These are phyloP conservation scores for Epizoanthus rinbou DNA, from an alignment of 92 coral and sea anemone genomes.

Conservation along the genomic window DNA sequence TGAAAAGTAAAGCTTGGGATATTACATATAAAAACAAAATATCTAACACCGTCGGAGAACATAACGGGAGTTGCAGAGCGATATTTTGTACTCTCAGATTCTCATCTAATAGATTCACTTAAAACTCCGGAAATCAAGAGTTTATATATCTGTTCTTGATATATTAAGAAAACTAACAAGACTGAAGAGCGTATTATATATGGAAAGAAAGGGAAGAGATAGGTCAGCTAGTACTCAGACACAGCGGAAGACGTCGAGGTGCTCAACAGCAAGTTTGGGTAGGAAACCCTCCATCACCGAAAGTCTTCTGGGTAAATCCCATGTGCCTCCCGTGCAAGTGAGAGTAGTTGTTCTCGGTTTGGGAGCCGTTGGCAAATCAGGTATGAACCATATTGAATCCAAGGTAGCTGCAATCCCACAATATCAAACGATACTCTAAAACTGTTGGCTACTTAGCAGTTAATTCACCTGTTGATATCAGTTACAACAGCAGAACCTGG, in stretches of 20 bases:
- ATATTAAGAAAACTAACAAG: not conserved
- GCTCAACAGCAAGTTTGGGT: not conserved
- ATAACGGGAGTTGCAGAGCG: no score
- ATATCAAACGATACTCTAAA: no score
- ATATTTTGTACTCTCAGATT: no score
- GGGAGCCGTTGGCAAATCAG: constrained; percentile 27
- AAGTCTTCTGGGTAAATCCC: constrained; percentile 8
- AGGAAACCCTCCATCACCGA: constrained; percentile 18
- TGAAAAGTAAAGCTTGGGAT: not conserved
- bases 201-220: constrained; percentile 6
- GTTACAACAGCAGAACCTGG: no score
- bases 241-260: constrained; percentile 25
- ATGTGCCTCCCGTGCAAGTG: not conserved
- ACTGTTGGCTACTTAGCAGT: no score
- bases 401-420: no score
- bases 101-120: no score
- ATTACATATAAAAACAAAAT: not conserved
- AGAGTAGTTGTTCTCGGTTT: constrained; percentile 6
- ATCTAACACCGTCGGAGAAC: no score
- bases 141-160: no score
- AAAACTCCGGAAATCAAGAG: no score
- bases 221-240: not conserved
- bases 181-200: not conserved
- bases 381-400: not conserved
- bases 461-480: no score